Conservation (phyloP, 2,888 invertebrate genomes). For the Masnerella sp. region DNA sequence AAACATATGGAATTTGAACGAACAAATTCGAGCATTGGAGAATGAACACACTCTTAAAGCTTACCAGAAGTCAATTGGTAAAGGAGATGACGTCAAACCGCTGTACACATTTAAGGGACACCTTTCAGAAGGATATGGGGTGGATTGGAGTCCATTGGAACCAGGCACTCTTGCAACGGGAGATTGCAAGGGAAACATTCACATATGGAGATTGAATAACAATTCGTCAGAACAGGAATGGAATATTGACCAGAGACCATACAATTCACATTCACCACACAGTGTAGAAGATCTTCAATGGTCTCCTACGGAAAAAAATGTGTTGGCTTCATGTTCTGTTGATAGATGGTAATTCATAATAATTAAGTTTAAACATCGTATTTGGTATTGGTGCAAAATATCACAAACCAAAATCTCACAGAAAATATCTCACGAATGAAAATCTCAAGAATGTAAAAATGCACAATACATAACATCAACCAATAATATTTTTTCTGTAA, state of each 20-base stretch:
- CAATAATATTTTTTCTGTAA: too few relatives aligned
- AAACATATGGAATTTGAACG: constrained; percentile 92
- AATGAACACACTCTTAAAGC: constrained; percentile 82
- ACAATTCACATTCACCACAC: constrained; percentile 88
- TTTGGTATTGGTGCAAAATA: too few relatives aligned
- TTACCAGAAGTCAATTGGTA: constrained; percentile 81
- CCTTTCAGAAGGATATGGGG: constrained; percentile 94
- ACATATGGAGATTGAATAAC: constrained; percentile 92
- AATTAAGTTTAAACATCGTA: too few relatives aligned
- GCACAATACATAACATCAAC: too few relatives aligned
- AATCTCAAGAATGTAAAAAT: too few relatives aligned
- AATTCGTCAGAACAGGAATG: constrained; percentile 82
- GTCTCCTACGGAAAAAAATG: constrained; percentile 96
- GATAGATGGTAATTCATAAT: constrained; percentile 84
- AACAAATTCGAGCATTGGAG: constrained; percentile 89
- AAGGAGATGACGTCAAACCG: constrained; percentile 81
- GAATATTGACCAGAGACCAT: constrained; percentile 94
- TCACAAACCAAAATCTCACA: too few relatives aligned
- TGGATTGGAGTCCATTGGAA: constrained; percentile 93
- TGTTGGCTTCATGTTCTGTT: constrained; percentile 92
- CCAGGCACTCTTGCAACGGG: constrained; percentile 94
- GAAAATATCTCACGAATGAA: too few relatives aligned
- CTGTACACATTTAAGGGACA: constrained; percentile 94
- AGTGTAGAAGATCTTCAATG: constrained; percentile 99
- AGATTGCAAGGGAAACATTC: constrained; percentile 95